These are phyloP conservation scores for Morpho achilles DNA, from an alignment of 2,888 invertebrate genomes.

Conservation along the genomic window DNA sequence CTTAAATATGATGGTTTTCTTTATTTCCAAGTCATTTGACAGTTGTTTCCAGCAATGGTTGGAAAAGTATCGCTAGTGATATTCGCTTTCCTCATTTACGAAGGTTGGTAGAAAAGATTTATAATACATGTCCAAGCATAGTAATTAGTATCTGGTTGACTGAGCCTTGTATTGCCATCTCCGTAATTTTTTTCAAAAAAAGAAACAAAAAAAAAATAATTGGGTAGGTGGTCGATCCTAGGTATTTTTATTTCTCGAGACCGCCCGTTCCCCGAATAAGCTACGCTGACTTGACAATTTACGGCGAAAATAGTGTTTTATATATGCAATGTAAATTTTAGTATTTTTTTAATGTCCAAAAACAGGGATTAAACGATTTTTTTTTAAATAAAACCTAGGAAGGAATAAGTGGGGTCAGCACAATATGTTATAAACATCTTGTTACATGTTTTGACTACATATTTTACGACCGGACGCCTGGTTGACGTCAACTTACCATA, in stretches of 20 bases:
- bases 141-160: not conserved
- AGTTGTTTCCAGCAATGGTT: slow-evolving; percentile 5
- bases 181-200: not conserved
- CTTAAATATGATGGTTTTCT: not conserved
- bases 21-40: not conserved
- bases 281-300: too few relatives aligned
- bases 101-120: slow-evolving; percentile 10
- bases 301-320: too few relatives aligned
- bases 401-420: too few relatives aligned
- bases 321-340: too few relatives aligned
- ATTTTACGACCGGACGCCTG: too few relatives aligned
- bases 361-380: not conserved
- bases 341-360: too few relatives aligned
- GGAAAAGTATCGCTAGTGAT: slow-evolving; percentile 14
- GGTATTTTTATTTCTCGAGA: not conserved
- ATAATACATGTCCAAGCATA: too few relatives aligned
- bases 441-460: too few relatives aligned
- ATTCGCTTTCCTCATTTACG: slow-evolving; percentile 8
- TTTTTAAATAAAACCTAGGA: too few relatives aligned
- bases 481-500: too few relatives aligned
- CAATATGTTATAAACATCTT: too few relatives aligned
- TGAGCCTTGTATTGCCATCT: not conserved
- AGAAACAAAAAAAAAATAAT: not conserved
- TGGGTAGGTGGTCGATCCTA: not conserved
- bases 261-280: too few relatives aligned